Evolutionary conservation across 2,113 vertebrate species (phyloP).

Genomic region (Pelmatolapia mariae): DNA sequence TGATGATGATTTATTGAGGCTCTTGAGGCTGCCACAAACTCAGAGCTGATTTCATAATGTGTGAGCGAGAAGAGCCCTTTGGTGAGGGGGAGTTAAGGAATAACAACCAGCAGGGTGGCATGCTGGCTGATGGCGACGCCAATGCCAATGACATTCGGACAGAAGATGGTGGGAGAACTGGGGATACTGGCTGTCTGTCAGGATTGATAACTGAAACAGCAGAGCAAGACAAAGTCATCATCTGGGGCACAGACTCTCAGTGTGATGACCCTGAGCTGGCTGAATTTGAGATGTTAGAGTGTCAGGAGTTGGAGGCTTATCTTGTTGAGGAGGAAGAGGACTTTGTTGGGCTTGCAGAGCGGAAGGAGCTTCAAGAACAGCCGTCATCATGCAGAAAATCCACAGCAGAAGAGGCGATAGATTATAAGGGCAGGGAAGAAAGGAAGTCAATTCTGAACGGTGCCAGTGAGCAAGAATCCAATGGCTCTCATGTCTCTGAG

Average conservation of each 20-base stretch:
- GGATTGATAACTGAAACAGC: constrained; percentile 23
- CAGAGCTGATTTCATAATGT: constrained; percentile 57
- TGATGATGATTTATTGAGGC: constrained; percentile 17
- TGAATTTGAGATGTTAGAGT: constrained; percentile 78
- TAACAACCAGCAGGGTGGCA: constrained; percentile 57
- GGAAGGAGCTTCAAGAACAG: background rate
- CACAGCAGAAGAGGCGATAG: background rate
- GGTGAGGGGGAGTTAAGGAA: constrained; percentile 49
- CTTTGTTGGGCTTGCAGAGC: constrained; percentile 36
- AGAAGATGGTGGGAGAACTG: constrained; percentile 21
- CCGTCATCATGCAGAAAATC: background rate
- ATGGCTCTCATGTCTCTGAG: background rate
- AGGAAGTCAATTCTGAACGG: background rate
- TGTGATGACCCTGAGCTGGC: constrained; percentile 74
- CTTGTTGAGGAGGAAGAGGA: constrained; percentile 60
- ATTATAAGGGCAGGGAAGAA: background rate
- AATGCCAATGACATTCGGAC: constrained; percentile 68
- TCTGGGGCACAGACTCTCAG: constrained; percentile 68
- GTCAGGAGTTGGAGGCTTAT: constrained; percentile 71
- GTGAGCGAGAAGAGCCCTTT: constrained; percentile 40
- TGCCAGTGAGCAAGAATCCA: constrained; percentile 5
- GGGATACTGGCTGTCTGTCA: constrained; percentile 6
- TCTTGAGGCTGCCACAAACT: constrained; percentile 15
- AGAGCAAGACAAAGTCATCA: constrained; percentile 62
- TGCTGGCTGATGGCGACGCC: constrained; percentile 47